Evolutionary conservation across 2,888 invertebrate genomes (phyloP), one percentile per base, ranked within the genome.

Genomic region (Adelognathus sp.): DNA sequence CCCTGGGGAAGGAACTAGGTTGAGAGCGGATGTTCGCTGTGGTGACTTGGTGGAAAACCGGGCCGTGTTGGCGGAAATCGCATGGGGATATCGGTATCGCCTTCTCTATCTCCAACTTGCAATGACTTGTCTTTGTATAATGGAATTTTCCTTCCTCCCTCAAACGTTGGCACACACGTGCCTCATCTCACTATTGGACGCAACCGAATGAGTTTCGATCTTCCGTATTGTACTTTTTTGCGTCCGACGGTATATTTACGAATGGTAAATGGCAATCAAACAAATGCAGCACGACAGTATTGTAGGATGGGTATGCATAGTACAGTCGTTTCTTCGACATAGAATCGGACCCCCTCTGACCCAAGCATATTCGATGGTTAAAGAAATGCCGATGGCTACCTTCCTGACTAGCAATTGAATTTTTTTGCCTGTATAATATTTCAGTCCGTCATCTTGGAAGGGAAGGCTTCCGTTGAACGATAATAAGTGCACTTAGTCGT

Each of bases 1-100:
- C 89, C 84, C 87, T 29, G 27, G 87, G 85, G 87, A 85, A 56
- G 44, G 52, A 36, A 29, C 39, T 27, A 50, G 75, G 75, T 64
- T 60, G 56, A 52, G 58, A 44, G 44, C 50, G 58, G 44, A 36
- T 64, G 64, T 36, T 50, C 61, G 60, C 52, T 66, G 72, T 75
- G 52, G 61, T 67, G 54, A 52, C 54, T 29, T 27, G 11, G 36
- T 29, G 60, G 72, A 56, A 66, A 60, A 76, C 24, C 39, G 66
- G 52, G 36, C 44, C 64, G 44, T 44, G 67, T 39, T 64, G 72
- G 54, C 52, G 66, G 83, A 84, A 84, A 86, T 86, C 85, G 77
- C 77, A 81, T 70, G 71, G 77, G 50, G 61, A 66, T 71, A 75
- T 79, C 66, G 79, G 75, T 79, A 75, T 71, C 52, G 50, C 39